These are phyloP conservation scores for Opisthograptis luteolata DNA, from an alignment of 2,888 invertebrate species.

Conservation along the genomic window DNA sequence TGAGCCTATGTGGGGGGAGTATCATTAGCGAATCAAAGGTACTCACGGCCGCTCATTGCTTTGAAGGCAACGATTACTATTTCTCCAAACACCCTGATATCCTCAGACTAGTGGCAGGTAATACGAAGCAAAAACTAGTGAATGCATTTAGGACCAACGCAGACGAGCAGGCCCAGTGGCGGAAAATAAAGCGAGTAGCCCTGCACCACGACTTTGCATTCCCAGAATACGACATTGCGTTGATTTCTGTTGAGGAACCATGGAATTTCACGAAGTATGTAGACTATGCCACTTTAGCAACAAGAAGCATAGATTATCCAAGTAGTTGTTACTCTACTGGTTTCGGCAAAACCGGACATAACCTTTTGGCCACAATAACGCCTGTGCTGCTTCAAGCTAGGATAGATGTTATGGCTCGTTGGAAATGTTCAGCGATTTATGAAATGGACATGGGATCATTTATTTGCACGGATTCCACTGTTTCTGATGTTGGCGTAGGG, in stretches of 20 bases:
- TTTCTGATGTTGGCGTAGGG: slow-evolving; percentile 54
- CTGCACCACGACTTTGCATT: not conserved
- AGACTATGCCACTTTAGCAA: slow-evolving; percentile 42
- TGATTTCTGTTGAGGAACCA: not conserved
- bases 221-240: slow-evolving; percentile 1
- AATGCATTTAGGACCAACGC: not conserved
- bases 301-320: slow-evolving; percentile 43
- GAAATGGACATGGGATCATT: slow-evolving; percentile 59
- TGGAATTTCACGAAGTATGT: slow-evolving; percentile 33
- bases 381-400: slow-evolving; percentile 49
- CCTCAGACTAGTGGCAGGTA: slow-evolving; percentile 59
- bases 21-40: slow-evolving; percentile 55
- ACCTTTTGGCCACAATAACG: slow-evolving; percentile 24
- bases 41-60: slow-evolving; percentile 69
- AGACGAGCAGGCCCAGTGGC: not conserved
- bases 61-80: slow-evolving; percentile 56
- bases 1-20: slow-evolving; percentile 63
- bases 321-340: slow-evolving; percentile 54
- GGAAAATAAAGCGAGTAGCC: not conserved
- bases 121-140: slow-evolving; percentile 23
- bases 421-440: slow-evolving; percentile 56
- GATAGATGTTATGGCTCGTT: slow-evolving; percentile 47
- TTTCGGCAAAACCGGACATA: slow-evolving; percentile 48
- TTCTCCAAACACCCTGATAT: slow-evolving; percentile 40
- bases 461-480: slow-evolving; percentile 52